Conservation (phyloP, 2,113 vertebrate species). For the Crotalus tigris region DNA sequence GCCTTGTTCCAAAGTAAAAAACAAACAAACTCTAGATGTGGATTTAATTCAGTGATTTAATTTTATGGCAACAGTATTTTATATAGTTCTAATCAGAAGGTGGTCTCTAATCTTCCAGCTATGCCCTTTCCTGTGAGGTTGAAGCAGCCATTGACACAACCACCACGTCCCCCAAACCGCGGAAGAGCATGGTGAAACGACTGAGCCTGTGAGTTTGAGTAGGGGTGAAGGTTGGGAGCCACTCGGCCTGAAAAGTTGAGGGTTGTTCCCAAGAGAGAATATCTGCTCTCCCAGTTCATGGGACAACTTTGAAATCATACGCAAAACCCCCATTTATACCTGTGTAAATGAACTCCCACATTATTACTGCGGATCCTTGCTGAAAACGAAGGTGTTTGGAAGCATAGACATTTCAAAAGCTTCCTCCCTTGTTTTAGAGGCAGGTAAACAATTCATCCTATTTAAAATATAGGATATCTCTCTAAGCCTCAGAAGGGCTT, state of each 20-base stretch:
- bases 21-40: not conserved
- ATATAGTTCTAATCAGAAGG: not conserved
- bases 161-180: constrained; percentile 80
- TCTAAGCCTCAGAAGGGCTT: not conserved
- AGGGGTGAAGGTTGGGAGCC: not conserved
- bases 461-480: not conserved
- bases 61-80: not conserved
- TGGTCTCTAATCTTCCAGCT: constrained; percentile 70
- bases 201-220: constrained; percentile 85
- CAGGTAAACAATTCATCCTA: not conserved
- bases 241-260: not conserved
- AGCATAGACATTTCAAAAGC: not conserved
- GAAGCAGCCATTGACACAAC: constrained; percentile 81
- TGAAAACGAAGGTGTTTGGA: not conserved
- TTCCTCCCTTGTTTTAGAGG: not conserved
- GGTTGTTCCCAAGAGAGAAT: not conserved
- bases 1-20: not conserved
- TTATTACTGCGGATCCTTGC: not conserved
- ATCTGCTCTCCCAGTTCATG: not conserved
- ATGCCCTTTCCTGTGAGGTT: constrained; percentile 81
- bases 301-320: not conserved
- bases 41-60: not conserved
- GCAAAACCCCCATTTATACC: not conserved
- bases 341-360: not conserved
- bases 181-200: constrained; percentile 94